Conservation (phyloP, 1,140 invertebrate genomes). For the Centruroides vittatus region DNA sequence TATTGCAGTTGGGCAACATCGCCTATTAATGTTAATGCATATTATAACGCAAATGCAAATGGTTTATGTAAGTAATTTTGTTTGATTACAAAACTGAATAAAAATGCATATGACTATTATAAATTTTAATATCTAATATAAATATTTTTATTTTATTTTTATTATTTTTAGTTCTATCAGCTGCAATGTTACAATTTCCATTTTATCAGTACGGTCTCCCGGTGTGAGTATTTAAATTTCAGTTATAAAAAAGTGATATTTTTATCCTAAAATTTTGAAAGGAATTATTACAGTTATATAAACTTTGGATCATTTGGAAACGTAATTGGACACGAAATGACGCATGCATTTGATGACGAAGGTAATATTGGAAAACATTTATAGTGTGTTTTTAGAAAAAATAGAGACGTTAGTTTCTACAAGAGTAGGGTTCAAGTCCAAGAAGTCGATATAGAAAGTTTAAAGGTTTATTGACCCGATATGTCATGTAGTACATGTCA, state of each 20-base stretch:
- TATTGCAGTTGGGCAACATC: too few species aligned
- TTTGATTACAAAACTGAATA: not conserved
- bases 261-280: conserved; percentile 30
- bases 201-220: conserved; percentile 12
- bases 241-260: conserved; percentile 24
- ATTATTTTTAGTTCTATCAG: conserved; percentile 3
- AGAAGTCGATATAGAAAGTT: too few species aligned
- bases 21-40: conserved; percentile 1
- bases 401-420: too few species aligned
- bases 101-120: too few species aligned
- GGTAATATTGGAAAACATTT: not conserved
- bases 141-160: not conserved
- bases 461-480: too few species aligned
- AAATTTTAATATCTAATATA: not conserved
- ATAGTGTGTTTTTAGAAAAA: too few species aligned
- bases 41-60: not conserved
- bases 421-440: too few species aligned
- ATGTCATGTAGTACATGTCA: too few species aligned
- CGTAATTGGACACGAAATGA: conserved; percentile 33
- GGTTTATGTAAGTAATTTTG: not conserved
- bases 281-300: conserved; percentile 24
- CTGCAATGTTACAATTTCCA: conserved; percentile 7
- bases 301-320: conserved; percentile 32
- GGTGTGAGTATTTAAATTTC: conserved; percentile 15
- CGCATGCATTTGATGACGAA: conserved; percentile 25